Conservation (phyloP, 37 sponge, comb jelly and placozoan genomes). For the Crambe crambe region DNA sequence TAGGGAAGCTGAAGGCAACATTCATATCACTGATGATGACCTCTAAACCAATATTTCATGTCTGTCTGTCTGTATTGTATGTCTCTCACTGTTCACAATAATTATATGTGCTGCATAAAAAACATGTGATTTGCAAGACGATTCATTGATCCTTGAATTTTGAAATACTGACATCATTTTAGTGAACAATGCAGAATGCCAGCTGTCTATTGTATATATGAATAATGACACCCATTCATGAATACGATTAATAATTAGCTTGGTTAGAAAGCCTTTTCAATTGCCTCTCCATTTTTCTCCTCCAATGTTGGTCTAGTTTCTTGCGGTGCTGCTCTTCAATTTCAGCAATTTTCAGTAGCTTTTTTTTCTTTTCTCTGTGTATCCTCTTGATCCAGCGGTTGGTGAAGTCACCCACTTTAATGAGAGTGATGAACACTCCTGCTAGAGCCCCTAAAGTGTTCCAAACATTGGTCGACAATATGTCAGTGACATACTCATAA, state of each 20-base stretch:
- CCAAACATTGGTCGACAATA: conserved; percentile 47
- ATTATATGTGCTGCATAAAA: too few species aligned
- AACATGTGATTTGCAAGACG: not conserved
- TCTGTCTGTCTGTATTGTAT: not conserved
- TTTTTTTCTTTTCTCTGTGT: conserved; percentile 29
- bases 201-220: too few species aligned
- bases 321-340: conserved; percentile 21
- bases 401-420: conserved; percentile 47
- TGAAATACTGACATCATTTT: not conserved
- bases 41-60: conserved; percentile 10
- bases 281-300: conserved; percentile 1
- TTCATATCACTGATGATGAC: conserved; percentile 42
- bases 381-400: conserved; percentile 34
- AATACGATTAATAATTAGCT: not conserved
- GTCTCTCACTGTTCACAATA: not conserved
- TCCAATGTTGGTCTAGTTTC: conserved; percentile 15
- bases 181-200: too few species aligned
- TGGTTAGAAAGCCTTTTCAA: not conserved
- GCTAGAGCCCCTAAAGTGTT: conserved; percentile 49
- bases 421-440: conserved; percentile 57
- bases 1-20: conserved; percentile 46
- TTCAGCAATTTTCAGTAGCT: conserved; percentile 30
- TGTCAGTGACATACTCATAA: conserved; percentile 36
- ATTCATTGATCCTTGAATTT: not conserved
- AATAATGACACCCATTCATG: too few species aligned